Conservation (phyloP, 2,113 vertebrate species). For the Ondatra zibethicus region DNA sequence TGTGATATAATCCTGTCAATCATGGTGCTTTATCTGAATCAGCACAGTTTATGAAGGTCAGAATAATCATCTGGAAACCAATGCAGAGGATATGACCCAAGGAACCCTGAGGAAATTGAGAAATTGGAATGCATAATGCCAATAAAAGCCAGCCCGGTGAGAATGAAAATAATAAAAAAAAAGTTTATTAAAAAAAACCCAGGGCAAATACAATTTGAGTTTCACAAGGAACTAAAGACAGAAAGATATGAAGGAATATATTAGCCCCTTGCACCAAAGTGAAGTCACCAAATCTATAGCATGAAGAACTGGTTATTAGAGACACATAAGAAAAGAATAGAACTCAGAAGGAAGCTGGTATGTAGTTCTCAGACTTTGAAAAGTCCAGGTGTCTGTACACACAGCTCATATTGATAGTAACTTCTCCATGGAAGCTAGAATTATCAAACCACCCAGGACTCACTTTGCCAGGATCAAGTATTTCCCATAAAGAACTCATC, state of each 20-base stretch:
- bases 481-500: background rate
- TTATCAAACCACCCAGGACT: background rate
- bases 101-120: background rate
- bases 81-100: background rate
- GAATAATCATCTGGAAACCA: background rate
- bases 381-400: background rate
- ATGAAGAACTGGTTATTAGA: background rate
- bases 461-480: background rate
- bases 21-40: background rate
- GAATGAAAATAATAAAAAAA: slow-evolving; percentile 65
- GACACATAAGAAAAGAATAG: background rate
- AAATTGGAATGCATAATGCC: background rate
- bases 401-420: background rate
- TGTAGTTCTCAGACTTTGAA: background rate
- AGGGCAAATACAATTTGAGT: background rate
- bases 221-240: background rate
- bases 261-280: background rate
- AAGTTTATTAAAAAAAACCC: slow-evolving; percentile 61
- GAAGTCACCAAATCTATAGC: background rate
- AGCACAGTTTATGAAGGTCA: background rate
- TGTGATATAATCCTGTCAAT: background rate
- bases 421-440: background rate
- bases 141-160: slow-evolving; percentile 28
- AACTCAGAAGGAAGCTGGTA: background rate
- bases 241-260: background rate